Base-by-base conservation (phyloP, 2,797 vertebrate species). In the Alosa sapidissima region DNA sequence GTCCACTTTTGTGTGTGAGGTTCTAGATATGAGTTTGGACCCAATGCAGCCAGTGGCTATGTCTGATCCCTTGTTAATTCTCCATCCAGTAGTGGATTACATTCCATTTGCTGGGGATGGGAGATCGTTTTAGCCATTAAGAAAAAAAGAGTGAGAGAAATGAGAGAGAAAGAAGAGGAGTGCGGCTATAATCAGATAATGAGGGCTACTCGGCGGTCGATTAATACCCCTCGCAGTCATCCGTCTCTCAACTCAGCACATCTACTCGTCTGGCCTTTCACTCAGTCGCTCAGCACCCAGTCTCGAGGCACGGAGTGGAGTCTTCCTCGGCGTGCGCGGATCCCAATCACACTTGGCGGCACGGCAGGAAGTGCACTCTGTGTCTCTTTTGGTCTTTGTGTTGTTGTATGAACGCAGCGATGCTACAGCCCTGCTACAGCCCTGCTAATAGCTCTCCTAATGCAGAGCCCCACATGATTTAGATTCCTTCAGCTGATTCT, bases 131-230 rank as follows among this genome's bases (percentile, higher is more conserved):
- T 84, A 86, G 86, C 84, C 83, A 51, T 88, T 84, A 88, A 78
- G 84, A 83, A 85, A 84, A 68, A 14, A 3, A 54, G 81, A 75
- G 81, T 82, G 68, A 28, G 24, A 62, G 81, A 78, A 82, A 68
- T 28, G 24, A 11, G 28, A 72, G 33, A 75, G 28, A 36, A 33
- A 75, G 68, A 82, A 85, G 88, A 84, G 85, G 86, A n/a, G 86
- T 72, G 41, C 85, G 47, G 82, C 52, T 82, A 51, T 85, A 86
- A 90, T 91, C 87, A 88, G 90, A 90, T 88, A 89, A 90, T 87
- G 88, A 90, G 84, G 58, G 83, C 83, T 81, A 82, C 85, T 88
- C 83, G 24, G 81, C 83, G 82, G 83, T 86, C 85, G 88, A 90
- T 91, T 89, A 88, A 88, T 86, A 87, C 84, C 86, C 82, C 84